Conservation (phyloP, 1,140 invertebrate genomes). For the Caerostris darwini region DNA sequence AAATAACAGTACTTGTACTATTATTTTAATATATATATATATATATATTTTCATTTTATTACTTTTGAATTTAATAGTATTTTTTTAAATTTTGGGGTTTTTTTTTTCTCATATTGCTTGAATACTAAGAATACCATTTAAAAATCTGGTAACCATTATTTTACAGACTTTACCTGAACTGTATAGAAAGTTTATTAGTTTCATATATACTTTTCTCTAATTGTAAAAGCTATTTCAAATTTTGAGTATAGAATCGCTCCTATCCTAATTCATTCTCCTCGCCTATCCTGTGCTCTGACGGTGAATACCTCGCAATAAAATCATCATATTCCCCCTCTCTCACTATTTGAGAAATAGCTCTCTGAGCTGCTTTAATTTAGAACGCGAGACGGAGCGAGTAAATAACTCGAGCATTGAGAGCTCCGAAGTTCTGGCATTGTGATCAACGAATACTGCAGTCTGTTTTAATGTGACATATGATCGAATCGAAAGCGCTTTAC, state of each 20-base stretch:
- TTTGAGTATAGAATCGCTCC: background rate
- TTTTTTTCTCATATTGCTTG: no score
- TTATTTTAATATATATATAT: no score
- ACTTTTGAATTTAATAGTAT: no score
- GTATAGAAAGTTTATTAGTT: no score
- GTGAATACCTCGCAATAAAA: background rate
- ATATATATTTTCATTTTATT: no score
- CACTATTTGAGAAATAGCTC: background rate
- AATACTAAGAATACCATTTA: no score
- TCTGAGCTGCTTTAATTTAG: conserved; percentile 48
- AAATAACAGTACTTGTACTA: no score
- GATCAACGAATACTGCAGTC: background rate
- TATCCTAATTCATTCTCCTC: conserved; percentile 32
- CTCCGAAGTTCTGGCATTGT: conserved; percentile 23
- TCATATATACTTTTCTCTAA: no score
- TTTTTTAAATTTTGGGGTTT: no score
- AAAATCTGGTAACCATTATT: no score
- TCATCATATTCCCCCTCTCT: background rate
- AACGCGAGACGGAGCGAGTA: background rate
- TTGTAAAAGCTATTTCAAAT: no score
- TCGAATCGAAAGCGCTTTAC: background rate
- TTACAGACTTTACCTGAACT: no score
- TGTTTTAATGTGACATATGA: conserved; percentile 61
- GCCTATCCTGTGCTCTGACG: background rate
- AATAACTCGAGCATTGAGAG: conserved; percentile 31